phyloP scores from a whole-genome alignment of 1,140 invertebrate genomes.

The Diabrotica virgifera region DNA sequence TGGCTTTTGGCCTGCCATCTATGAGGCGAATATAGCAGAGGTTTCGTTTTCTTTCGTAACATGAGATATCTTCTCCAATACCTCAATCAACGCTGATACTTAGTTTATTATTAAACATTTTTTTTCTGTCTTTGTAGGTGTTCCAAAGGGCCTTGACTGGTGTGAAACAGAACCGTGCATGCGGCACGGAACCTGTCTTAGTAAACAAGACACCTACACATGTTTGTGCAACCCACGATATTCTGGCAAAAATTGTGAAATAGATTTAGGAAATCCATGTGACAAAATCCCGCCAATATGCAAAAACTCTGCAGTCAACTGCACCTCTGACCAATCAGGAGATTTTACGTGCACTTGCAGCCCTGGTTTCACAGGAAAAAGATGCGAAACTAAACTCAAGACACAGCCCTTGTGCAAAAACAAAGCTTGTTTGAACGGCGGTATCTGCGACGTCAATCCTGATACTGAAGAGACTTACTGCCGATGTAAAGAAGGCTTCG shows the following conservation, averaged over 20 bases:
- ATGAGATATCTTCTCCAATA: no score
- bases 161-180: constrained; percentile 79
- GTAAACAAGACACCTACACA: constrained; percentile 68
- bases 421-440: constrained; percentile 72
- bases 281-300: constrained; percentile 53
- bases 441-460: constrained; percentile 59
- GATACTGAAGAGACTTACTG: constrained; percentile 57
- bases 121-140: constrained; percentile 19
- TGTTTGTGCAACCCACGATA: constrained; percentile 71
- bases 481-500: constrained; percentile 61
- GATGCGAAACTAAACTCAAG: constrained; percentile 76
- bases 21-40: no score
- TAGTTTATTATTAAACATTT: not conserved
- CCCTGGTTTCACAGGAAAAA: constrained; percentile 63
- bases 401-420: constrained; percentile 67
- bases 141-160: constrained; percentile 56
- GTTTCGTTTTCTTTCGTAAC: no score
- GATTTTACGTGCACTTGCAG: constrained; percentile 74
- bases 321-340: constrained; percentile 68
- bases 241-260: constrained; percentile 74
- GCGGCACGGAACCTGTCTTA: constrained; percentile 74
- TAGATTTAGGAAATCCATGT: constrained; percentile 73
- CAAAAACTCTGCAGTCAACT: constrained; percentile 67
- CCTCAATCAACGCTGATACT: no score
- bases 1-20: no score